phyloP scores from a whole-genome alignment of 2,113 vertebrate species.

The Fulmarus glacialis region DNA sequence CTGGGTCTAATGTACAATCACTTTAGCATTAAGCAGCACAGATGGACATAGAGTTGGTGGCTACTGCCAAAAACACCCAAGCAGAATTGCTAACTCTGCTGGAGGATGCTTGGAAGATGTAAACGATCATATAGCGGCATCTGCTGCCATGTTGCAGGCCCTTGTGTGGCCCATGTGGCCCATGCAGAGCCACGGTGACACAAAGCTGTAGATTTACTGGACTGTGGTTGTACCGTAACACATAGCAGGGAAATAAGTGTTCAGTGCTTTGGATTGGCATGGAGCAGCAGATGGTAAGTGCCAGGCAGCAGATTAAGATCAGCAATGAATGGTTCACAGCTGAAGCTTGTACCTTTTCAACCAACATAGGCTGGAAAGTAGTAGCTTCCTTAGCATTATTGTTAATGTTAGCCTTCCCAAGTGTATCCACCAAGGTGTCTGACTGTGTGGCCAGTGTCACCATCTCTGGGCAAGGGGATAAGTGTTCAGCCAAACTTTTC shows the following conservation, averaged over 20 bases:
- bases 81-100: neutral
- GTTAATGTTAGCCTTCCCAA: neutral
- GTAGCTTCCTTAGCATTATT: neutral
- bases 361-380: neutral
- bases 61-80: neutral
- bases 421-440: too few species aligned
- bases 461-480: neutral
- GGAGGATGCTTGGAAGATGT: neutral
- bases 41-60: neutral
- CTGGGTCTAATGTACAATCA: neutral
- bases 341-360: neutral
- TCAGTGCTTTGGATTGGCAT: neutral
- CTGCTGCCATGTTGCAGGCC: neutral
- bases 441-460: neutral
- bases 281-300: neutral
- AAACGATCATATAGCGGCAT: neutral
- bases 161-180: neutral
- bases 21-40: neutral
- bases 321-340: neutral
- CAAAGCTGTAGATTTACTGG: neutral
- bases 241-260: neutral
- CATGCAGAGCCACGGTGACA: neutral
- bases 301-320: neutral
- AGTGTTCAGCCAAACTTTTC: neutral
- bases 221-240: neutral